Evolutionary conservation across 2,797 vertebrate genomes (phyloP).

Genomic region (Myotis pilosus): DNA sequence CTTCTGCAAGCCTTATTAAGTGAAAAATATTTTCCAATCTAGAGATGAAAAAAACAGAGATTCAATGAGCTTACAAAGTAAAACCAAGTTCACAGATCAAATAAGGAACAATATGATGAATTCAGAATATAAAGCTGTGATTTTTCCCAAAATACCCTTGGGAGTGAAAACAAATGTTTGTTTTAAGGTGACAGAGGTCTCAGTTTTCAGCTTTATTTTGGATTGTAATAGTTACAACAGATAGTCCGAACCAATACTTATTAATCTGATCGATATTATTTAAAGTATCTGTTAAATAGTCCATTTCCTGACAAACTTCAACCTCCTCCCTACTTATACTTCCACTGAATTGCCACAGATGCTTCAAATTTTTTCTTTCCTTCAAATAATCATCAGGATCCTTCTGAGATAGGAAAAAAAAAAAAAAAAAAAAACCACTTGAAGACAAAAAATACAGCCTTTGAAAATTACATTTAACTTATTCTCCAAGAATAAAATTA

Average conservation of each 20-base stretch:
- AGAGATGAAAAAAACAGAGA: background rate
- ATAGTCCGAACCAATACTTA: background rate
- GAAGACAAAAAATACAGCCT: background rate
- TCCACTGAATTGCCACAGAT: background rate
- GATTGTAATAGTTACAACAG: background rate
- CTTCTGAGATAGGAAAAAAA: background rate
- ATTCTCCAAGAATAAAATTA: conserved; percentile 10
- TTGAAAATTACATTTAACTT: conserved; percentile 40
- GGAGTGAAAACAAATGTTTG: background rate
- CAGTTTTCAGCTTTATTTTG: background rate
- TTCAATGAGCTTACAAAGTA: background rate
- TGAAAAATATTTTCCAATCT: conserved; percentile 20
- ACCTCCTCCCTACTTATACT: background rate
- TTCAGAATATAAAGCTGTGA: background rate
- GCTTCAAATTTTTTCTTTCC: background rate
- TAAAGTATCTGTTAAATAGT: background rate
- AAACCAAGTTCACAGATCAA: background rate
- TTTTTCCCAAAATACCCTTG: background rate
- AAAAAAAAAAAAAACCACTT: background rate
- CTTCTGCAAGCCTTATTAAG: background rate
- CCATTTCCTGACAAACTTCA: background rate
- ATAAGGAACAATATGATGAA: background rate
- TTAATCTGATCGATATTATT: background rate
- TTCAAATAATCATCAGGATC: background rate
- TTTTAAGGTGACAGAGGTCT: background rate